A percentile compares a stretch with the other conserved stretches of the same genome.
These are phyloP conservation scores for Serripes groenlandicus DNA, from an alignment of 2,888 invertebrate species.

Conservation along the genomic window DNA sequence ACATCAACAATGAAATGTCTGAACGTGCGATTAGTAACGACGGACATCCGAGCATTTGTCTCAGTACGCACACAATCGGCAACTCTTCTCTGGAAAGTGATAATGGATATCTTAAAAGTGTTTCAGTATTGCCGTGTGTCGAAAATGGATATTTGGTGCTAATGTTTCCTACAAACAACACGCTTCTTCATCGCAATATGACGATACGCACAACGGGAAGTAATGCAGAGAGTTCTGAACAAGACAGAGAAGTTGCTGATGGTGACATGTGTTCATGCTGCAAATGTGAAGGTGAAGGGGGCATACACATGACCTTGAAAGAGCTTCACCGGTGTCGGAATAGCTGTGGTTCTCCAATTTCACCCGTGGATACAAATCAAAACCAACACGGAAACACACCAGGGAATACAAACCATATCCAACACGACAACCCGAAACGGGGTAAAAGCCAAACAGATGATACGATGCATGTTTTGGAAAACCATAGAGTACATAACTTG, in stretches of 20 bases:
- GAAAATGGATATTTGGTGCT: neutral
- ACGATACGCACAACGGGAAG: neutral
- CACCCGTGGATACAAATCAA: no score
- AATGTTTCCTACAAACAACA: slow-evolving; percentile 1
- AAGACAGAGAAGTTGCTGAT: neutral
- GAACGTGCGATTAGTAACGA: neutral
- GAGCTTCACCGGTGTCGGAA: slow-evolving; percentile 6
- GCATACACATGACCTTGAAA: neutral
- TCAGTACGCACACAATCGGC: neutral
- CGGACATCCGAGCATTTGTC: neutral
- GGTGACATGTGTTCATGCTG: neutral
- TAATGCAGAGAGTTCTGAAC: neutral
- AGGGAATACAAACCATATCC: no score
- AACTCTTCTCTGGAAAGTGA: no score
- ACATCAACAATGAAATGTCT: no score
- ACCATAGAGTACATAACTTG: no score
- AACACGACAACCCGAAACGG: no score
- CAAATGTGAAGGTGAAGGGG: neutral
- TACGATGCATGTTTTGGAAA: no score
- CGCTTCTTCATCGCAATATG: neutral
- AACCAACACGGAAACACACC: no score
- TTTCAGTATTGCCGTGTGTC: neutral
- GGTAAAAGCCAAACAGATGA: no score
- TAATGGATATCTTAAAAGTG: neutral
- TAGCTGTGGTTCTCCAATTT: neutral